phyloP scores from a whole-genome alignment of 2,797 vertebrate genomes.

The Pelobates cultripes region DNA sequence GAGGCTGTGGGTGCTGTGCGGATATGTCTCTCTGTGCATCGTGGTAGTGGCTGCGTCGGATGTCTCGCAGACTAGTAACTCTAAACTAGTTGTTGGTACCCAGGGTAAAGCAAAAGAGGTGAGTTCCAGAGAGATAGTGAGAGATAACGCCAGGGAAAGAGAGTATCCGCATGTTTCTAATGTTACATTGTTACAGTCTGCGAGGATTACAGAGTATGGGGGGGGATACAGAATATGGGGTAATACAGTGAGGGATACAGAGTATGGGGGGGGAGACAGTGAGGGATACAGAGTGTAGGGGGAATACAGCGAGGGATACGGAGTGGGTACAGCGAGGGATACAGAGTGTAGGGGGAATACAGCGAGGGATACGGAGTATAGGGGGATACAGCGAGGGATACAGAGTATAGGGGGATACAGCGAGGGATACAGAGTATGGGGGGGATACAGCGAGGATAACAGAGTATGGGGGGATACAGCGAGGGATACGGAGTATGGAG shows the following conservation, averaged over 20 bases:
- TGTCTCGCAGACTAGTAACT: too few relatives aligned
- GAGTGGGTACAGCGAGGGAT: background rate
- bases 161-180: too few relatives aligned
- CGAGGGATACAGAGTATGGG: background rate
- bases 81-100: background rate
- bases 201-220: background rate
- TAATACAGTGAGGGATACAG: background rate
- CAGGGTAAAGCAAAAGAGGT: background rate
- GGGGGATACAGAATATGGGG: background rate
- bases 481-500: background rate
- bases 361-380: background rate
- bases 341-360: background rate
- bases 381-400: background rate
- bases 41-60: background rate
- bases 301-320: background rate
- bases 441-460: background rate
- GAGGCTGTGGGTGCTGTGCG: slow-evolving; percentile 4
- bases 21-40: background rate
- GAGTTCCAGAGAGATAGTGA: background rate
- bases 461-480: background rate
- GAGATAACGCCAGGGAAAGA: background rate
- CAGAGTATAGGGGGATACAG: background rate
- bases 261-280: background rate
- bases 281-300: background rate
- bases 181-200: background rate